Conservation (phyloP, 2,113 vertebrate genomes). For the Pygoscelis adeliae region DNA sequence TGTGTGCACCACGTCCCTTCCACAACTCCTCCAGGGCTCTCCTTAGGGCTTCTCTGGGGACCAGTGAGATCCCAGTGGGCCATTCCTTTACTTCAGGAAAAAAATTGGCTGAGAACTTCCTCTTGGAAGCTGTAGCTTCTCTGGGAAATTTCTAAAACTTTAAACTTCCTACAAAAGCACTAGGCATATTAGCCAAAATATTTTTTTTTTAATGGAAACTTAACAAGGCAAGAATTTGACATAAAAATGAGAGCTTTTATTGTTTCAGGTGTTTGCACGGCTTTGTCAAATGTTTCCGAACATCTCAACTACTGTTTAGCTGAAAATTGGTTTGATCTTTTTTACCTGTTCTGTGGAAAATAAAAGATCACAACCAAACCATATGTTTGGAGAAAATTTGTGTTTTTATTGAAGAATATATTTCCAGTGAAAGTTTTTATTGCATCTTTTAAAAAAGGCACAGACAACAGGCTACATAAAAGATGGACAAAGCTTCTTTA, state of each 20-base stretch:
- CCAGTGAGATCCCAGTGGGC: not conserved
- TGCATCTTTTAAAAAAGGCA: not conserved
- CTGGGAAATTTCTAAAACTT: not conserved
- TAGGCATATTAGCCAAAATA: not conserved
- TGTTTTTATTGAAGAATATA: not conserved
- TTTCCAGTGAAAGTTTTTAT: not conserved
- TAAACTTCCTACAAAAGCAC: not conserved
- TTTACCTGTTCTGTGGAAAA: not conserved
- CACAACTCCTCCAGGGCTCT: not conserved
- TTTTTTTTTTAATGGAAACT: not conserved
- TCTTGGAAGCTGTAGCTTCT: not conserved
- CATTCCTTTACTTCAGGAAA: not conserved
- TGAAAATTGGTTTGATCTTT: not conserved
- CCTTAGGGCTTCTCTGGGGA: not conserved
- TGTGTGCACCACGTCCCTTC: fast-evolving
- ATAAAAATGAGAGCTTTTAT: not conserved
- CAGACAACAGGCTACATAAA: not conserved
- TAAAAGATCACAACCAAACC: not conserved
- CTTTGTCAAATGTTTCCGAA: not conserved
- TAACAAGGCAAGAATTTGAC: not conserved
- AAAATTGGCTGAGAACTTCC: not conserved
- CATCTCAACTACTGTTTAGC: not conserved
- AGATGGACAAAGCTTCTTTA: too few species aligned
- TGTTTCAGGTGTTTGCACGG: not conserved
- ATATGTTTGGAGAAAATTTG: not conserved